phyloP scores from a whole-genome alignment of 2,113 vertebrate species.

The Cryptotis parvus region DNA sequence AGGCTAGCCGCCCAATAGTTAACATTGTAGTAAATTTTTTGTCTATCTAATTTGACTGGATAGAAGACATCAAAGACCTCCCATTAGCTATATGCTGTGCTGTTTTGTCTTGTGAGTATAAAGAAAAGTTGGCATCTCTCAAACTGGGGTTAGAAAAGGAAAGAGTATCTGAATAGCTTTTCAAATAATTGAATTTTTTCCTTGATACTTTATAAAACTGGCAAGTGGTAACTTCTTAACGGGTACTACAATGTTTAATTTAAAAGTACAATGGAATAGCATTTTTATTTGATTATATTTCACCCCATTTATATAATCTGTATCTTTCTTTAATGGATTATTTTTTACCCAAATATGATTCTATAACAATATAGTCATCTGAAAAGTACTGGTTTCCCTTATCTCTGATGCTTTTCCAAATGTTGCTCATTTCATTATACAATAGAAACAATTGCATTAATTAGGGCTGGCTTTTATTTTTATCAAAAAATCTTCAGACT shows the following conservation, averaged over 20 bases:
- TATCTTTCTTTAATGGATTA: not conserved
- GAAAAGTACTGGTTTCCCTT: not conserved
- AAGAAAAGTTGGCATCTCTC: not conserved
- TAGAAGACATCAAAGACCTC: not conserved
- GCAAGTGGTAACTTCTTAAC: not conserved
- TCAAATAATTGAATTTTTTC: not conserved
- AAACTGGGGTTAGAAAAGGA: not conserved
- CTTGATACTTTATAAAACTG: not conserved
- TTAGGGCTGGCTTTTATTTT: not conserved
- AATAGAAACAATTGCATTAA: constrained; percentile 13
- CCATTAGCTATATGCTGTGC: not conserved
- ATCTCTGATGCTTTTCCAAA: not conserved
- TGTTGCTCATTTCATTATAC: not conserved
- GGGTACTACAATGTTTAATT: not conserved
- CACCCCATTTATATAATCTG: not conserved
- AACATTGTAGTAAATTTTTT: not conserved
- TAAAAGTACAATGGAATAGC: not conserved
- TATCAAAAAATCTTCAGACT: not conserved
- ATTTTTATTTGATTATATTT: not conserved
- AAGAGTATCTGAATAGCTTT: not conserved
- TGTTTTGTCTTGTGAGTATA: not conserved
- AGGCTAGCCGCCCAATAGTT: no score
- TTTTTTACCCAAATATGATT: not conserved
- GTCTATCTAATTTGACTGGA: not conserved
- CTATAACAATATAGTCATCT: not conserved